Base-by-base conservation (phyloP, 2,888 invertebrate genomes). In the Plusia festucae region DNA sequence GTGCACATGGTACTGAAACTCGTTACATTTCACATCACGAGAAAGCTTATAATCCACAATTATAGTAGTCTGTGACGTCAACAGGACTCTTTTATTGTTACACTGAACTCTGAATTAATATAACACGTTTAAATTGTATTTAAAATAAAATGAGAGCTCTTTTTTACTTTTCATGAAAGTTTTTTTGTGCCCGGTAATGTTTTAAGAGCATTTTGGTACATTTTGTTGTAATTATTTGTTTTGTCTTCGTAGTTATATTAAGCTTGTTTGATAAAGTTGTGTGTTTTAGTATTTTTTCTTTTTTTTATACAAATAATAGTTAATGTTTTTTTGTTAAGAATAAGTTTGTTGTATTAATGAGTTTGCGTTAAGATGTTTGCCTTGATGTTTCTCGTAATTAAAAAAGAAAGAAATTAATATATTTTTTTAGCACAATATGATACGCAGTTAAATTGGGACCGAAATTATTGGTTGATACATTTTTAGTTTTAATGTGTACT, bases 31-130 rank as follows among this genome's bases (percentile, higher is more conserved):
- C 75, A 75, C 60, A 64, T 59, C 59, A 24, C 53, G 49, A 64
- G 51, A 66, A 68, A 68, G 67, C 74, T 75, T 75, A 76, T 78
- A 81, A 81, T 75, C 71, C 69, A 61, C 81, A 79, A 75, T 78
- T 69, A 72, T 51, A 65, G 63, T 63, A 62, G 65, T 46, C 53
- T 44, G 34, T 56, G 40, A 51, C 68, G 72, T 66, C 72, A 68
- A 60, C 70, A 51, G 55, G 20, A 24, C 27, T 46, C n/a, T 30
- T 68, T 75, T 75, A 75, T 70, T 61, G 57, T 53, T 44, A 44
- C 40, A 68, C 24, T 56, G 49, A 53, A 70, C 63, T 46, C 61
- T 62, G 54, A 75, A 71, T 77, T 68, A 75, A 69, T 74, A 65
- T 65, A 22, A 56, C 16, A 46, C 30, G 18, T 40, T 58, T 57